Base-by-base conservation (phyloP, 2,797 vertebrate genomes). In the Microcaecilia unicolor region DNA sequence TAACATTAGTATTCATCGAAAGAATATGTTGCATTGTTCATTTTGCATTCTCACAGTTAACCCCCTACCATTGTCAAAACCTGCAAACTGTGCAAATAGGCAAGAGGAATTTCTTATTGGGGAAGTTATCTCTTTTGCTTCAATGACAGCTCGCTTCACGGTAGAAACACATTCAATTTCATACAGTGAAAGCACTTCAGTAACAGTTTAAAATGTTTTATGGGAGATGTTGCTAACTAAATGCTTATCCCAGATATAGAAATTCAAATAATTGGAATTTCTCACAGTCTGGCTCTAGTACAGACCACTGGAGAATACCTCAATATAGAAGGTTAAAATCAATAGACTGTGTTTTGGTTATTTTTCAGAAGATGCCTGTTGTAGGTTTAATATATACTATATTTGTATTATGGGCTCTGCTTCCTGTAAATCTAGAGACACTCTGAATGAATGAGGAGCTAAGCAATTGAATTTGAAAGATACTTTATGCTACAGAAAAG, bases 401-500 rank as follows among this genome's bases (percentile, higher is more conserved):
- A 70, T 73, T 76, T 74, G 63, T 78, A 51, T 77, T 61, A 61
- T 61, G 51, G 55, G 31, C 36, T 70, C 54, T 61, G 40, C 38
- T 60, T 69, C 50, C 73, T 78, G 54, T 67, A 65, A 73, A 70
- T 70, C 61, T 62, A 55, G 72, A 64, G 55, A 73, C 61, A 78
- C 57, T 54, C 61, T 74, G 64, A 74, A 66, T 76, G 70, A 79
- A 79, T 58, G 60, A 83, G 58, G 48, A 80, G 70, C 75, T 75
- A 78, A 81, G 67, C 74, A 78, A 77, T 78, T 81, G 74, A 77
- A 76, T 83, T 77, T 82, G 74, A 81, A 82, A 81, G 63, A 79
- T 64, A 71, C 64, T 81, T 80, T 75, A 78, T 76, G 67, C 63
- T 78, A 77, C 64, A 82, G 70, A 75, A 79, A 83, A 82, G 59